A percentile compares a stretch with the other conserved stretches of the same genome.
These are phyloP conservation scores for Salvelinus namaycush DNA, from an alignment of 2,113 vertebrate species.

Conservation along the genomic window DNA sequence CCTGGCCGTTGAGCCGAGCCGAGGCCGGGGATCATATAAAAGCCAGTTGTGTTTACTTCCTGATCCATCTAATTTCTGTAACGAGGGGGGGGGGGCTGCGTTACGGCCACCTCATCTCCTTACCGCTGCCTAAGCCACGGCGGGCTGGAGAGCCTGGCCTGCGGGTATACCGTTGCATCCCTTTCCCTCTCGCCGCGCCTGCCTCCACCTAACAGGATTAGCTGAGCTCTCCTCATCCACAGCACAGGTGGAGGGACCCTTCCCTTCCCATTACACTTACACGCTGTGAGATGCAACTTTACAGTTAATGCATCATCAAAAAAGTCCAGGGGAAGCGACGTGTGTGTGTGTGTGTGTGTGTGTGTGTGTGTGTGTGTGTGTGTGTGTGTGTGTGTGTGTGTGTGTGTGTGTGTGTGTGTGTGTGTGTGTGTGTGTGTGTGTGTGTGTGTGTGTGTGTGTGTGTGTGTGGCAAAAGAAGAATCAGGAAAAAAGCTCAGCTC, in stretches of 20 bases:
- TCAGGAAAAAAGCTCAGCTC: constrained; percentile 50
- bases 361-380: constrained; percentile 28
- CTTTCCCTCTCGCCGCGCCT: constrained; percentile 77
- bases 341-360: constrained; percentile 14
- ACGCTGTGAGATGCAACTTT: constrained; percentile 79
- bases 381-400: constrained; percentile 28
- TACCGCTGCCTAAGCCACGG: constrained; percentile 81
- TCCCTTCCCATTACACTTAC: constrained; percentile 35
- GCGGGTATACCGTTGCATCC: constrained; percentile 69
- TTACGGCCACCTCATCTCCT: constrained; percentile 75
- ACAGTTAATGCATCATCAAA: constrained; percentile 75
- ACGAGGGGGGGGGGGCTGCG: constrained; percentile 75
- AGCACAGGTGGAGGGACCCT: constrained; percentile 80
- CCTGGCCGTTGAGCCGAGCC: constrained; percentile 65
- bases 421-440: constrained; percentile 25
- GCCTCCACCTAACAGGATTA: constrained; percentile 87
- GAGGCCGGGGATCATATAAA: constrained; percentile 85
- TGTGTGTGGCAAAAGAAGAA: constrained; percentile 28
- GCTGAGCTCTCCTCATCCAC: constrained; percentile 63
- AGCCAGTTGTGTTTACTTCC: constrained; percentile 93
- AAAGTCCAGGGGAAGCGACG: constrained; percentile 61
- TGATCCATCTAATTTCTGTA: constrained; percentile 95
- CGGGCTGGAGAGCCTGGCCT: constrained; percentile 81
- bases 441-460: constrained; percentile 28
- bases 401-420: constrained; percentile 21